Percentiles rank a stretch among this genome's conserved stretches.
These are phyloP conservation scores for Orthosia cruda DNA, from an alignment of 2,888 invertebrate species.

Conservation along the genomic window DNA sequence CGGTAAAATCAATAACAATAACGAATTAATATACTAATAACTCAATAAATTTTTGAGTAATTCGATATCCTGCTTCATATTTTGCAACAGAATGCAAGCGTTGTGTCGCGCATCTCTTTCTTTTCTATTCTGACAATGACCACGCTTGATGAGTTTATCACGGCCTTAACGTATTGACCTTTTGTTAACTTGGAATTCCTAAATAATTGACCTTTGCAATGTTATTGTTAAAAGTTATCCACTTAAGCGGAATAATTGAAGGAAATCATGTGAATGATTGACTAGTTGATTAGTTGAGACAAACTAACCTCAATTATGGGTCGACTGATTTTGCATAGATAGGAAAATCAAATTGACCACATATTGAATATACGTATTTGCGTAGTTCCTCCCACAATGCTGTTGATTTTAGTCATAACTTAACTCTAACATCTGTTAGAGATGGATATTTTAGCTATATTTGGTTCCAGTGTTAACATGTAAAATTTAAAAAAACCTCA, in stretches of 20 bases:
- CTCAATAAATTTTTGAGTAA: no score
- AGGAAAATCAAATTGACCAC: neutral
- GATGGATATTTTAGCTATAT: no score
- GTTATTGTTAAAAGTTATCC: conserved; percentile 12
- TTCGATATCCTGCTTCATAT: no score
- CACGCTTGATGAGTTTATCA: no score
- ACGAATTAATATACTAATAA: no score
- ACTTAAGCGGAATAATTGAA: conserved; percentile 5
- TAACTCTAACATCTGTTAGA: no score
- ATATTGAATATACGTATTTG: neutral
- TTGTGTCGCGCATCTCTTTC: no score
- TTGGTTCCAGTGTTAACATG: no score
- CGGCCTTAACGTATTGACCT: conserved; percentile 40
- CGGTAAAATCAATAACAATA: no score
- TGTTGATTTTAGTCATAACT: neutral
- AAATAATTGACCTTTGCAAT: conserved; percentile 19
- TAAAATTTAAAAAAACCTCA: no score
- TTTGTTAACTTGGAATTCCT: conserved; percentile 27
- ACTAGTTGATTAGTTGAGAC: neutral
- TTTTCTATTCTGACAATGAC: no score
- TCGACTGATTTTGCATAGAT: conserved; percentile 7
- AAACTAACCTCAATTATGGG: conserved; percentile 8
- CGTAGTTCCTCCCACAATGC: neutral
- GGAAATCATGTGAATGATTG: conserved; percentile 9
- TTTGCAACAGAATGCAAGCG: no score